phyloP scores from a whole-genome alignment of 2,888 invertebrate species.

The Chalcosyrphus nemorum region DNA sequence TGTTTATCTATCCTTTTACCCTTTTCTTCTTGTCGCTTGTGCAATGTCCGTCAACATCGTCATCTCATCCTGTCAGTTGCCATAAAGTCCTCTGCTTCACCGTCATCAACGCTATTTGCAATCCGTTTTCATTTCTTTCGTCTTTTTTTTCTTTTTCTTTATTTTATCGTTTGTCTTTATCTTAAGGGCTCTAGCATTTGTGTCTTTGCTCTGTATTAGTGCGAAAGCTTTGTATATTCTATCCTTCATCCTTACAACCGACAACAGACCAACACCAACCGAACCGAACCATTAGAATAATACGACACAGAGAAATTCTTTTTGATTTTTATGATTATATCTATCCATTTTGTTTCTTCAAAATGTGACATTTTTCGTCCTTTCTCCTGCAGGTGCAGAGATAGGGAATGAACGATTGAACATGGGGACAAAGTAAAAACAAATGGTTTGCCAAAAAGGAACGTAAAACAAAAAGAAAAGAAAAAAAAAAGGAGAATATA shows the following conservation, averaged over 20 bases:
- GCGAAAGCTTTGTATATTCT: background rate
- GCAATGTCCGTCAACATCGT: slow-evolving; percentile 17
- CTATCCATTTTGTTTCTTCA: slow-evolving; percentile 52
- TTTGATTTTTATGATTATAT: slow-evolving; percentile 71
- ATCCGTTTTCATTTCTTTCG: slow-evolving; percentile 52
- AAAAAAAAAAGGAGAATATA: slow-evolving; percentile 18
- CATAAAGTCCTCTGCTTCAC: slow-evolving; percentile 57
- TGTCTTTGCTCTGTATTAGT: background rate
- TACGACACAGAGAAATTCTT: slow-evolving; percentile 65
- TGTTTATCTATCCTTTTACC: slow-evolving; percentile 62
- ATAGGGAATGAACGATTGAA: slow-evolving; percentile 63
- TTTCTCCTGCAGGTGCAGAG: slow-evolving; percentile 62
- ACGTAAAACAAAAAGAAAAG: slow-evolving; percentile 8
- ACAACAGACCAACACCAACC: background rate
- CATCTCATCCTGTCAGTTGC: slow-evolving; percentile 41
- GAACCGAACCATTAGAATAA: slow-evolving; percentile 63
- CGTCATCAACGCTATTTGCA: slow-evolving; percentile 61
- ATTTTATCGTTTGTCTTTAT: slow-evolving; percentile 59
- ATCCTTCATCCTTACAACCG: slow-evolving; percentile 34
- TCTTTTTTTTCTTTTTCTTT: slow-evolving; percentile 27
- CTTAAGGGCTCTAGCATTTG: slow-evolving; percentile 63
- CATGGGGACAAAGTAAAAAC: slow-evolving; percentile 46
- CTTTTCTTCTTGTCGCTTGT: slow-evolving; percentile 28
- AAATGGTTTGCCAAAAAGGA: slow-evolving; percentile 32
- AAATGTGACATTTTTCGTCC: slow-evolving; percentile 56